Evolutionary conservation across 2,888 invertebrate genomes (phyloP).

Genomic region (Petrolisthes cinctipes): DNA sequence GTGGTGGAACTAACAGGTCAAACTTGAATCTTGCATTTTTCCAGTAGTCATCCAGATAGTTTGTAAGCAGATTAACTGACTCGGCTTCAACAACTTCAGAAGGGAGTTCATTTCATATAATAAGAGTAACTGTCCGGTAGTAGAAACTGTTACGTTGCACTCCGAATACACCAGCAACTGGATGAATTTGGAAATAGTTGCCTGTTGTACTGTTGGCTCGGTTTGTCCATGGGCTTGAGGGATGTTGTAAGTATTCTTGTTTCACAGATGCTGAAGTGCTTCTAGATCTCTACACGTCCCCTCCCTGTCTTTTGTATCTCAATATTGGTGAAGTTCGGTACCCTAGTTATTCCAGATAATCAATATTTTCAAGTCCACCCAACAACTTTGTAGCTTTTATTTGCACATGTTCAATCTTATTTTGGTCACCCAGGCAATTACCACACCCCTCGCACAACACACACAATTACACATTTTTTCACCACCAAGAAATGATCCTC

Average conservation of each 20-base stretch:
- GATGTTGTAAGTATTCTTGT: neutral
- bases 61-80: neutral
- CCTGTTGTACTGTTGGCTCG: neutral
- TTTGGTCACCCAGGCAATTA: neutral
- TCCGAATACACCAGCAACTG: neutral
- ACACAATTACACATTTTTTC: no score
- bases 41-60: neutral
- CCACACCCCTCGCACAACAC: no score
- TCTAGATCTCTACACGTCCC: neutral
- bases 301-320: neutral
- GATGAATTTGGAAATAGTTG: neutral
- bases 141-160: neutral
- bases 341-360: neutral
- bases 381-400: slow-evolving; percentile 6
- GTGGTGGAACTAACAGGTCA: neutral
- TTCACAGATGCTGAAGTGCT: slow-evolving; percentile 9
- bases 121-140: neutral
- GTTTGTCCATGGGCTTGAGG: neutral
- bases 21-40: neutral
- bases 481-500: no score
- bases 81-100: neutral
- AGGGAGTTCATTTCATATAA: neutral
- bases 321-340: neutral
- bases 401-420: slow-evolving; percentile 4
- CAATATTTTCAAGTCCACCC: neutral